Evolutionary conservation across 2,797 vertebrate species (phyloP), one percentile per base, ranked within the genome.

Genomic region (Eleutherodactylus coqui): DNA sequence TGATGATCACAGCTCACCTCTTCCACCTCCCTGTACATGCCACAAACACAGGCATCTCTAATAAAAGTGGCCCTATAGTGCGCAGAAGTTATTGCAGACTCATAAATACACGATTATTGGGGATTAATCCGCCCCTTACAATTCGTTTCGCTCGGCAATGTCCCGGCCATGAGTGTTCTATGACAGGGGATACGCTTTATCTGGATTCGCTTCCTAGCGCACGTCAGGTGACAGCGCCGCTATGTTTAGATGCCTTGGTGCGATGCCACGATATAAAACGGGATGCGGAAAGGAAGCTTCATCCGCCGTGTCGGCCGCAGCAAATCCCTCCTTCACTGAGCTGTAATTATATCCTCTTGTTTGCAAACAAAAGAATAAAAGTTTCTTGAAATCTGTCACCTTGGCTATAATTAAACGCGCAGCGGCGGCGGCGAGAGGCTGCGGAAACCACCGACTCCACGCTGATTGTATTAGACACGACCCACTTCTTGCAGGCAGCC

Each of bases 301-400:
- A 51, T 29, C 29, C 43, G 16, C 3, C 24, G 16, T 27, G 75
- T 58, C 67, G 49, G 78, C 69, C 62, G 14, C 79, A 51, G 53
- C 45, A 7, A 19, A 60, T 80, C 60, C 45, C 67, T 81, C 32
- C 80, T 75, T 53, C 41, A 70, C 27, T 21, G 55, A 41, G 34
- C 70, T 81, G 91, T 89, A 94, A 94, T 94, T 95, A 93, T 92
- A 90, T 89, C 51, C 86, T 88, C 83, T 21, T 94, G 93, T 91
- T 91, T 90, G 91, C 90, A 92, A 92, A 92, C 91, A 90, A 85
- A 88, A 21, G 89, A 88, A 89, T 88, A 76, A 79, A 2, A 60
- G 90, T 88, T 89, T 89, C 91, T 89, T 88, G 88, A 88, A 7
- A 73, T n/a, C 87, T 82, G 85, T 47, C 85, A 86, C 85, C 55